Base-by-base conservation (phyloP, 2,113 vertebrate species). In the Muntiacus reevesi region DNA sequence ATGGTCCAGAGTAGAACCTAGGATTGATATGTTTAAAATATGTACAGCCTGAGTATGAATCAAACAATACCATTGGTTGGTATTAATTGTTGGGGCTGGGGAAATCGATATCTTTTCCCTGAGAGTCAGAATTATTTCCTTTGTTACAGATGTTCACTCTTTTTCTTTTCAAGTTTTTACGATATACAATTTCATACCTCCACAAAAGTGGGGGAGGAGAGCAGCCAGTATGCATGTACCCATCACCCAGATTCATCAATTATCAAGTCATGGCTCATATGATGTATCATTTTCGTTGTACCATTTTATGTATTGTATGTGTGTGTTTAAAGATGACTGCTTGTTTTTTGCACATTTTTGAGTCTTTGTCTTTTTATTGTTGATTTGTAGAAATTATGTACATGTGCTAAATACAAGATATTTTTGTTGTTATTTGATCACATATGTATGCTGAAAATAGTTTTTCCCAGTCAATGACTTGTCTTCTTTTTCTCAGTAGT, bases 351-450 rank as follows among this genome's bases (percentile, higher is more conserved):
- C 27, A 33, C 6, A 43, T 60, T 97, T 88, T 59, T 84, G 13
- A 33, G 8, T 40, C 25, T 85, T 74, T 9, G 82, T 93, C 55
- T 88, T 93, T 76, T 87, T 59, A n/a, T 64, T 87, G 30, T 83
- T 88, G 59, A 59, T 90, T 57, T 93, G 43, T 74, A 76, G 43
- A 74, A 92, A 85, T 89, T 93, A 89, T 36, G 89, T 96, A 60
- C 54, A 89, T 89, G 43, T 82, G n/a, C n/a, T 23, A 8, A 50
- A 50, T 86, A 54, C 10, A 90, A 12, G 4, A 6, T 76, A 40
- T 16, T 47, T 21, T 81, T 7, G 30, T 81, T 33, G 28, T 62
- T n/a, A 76, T 59, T 87, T 83, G 25, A n/a, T 67, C 16, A 59
- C 17, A 60, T 76, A 40, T 36, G 13, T 91, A 55, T 36, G 27